Evolutionary conservation across 2,888 invertebrate genomes (phyloP), one percentile per base, ranked within the genome.

Genomic region (Orthonychiurus folsomi): DNA sequence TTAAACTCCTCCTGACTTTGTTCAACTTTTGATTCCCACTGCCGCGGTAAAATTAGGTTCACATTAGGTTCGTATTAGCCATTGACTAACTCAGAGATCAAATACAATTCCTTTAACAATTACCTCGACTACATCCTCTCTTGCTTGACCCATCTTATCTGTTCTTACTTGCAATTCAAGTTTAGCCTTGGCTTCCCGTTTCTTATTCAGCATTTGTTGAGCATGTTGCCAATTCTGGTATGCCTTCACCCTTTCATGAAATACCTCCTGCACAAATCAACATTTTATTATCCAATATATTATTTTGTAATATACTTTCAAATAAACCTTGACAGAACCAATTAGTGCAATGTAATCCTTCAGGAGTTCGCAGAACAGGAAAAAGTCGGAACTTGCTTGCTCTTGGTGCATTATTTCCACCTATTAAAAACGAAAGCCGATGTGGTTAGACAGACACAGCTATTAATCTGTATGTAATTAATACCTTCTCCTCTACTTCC

Each of bases 191-290:
- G 86, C 86, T 77, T 99, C 97, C 62, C 96, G 84, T 75, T 96
- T 89, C 76, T 93, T 93, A 21, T 88, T 92, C 67, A 99, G 79
- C 79, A 89, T 92, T 80, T 91, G 86, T 78, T 96, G 93, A 28
- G 96, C 91, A 77, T 94, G 93, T 77, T 99, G 95, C 93, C 97
- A 97, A 75, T 88, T 89, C 79, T 97, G 96, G 80, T 94, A 96
- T 20, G 90, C 86, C 81, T 91, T 85, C 1, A 85, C 85, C 60
- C 87, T 78, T 74, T 87, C 86, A 74, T 82, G 83, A 74, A 87
- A 85, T n/a, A 84, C 83, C 68, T 84, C 84, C 84, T 85, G 75
- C 1, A 77, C 74, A 61, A 59, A 53, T 21, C n/a, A 12, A 24
- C n/a, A 52, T 12, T 15, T 28, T 28, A 24, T n/a, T 55, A 24